Evolutionary conservation across 2,888 invertebrate genomes (phyloP).

Genomic region (Scaptomyza parva): DNA sequence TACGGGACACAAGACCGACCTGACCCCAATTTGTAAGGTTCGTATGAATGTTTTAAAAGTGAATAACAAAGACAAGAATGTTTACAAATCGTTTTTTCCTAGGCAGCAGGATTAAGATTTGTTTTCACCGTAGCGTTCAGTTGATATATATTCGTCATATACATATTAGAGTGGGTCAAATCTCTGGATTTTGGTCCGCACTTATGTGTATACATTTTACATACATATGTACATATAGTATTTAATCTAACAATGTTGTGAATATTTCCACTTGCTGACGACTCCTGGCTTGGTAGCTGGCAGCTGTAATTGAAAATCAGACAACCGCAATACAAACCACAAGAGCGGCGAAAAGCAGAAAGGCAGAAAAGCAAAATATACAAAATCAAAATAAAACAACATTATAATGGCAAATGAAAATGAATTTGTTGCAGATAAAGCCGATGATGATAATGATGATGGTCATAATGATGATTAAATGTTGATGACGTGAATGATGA

Average conservation of each 20-base stretch:
- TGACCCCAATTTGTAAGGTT: no score
- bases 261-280: neutral
- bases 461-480: constrained; percentile 45
- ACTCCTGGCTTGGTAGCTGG: constrained; percentile 21
- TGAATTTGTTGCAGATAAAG: constrained; percentile 37
- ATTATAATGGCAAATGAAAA: constrained; percentile 32
- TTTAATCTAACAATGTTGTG: neutral
- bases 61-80: no score
- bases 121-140: no score
- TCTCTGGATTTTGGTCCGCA: no score
- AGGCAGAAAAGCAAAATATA: no score
- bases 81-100: no score
- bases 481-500: constrained; percentile 49
- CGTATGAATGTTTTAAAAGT: no score
- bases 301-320: constrained; percentile 57
- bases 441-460: constrained; percentile 2
- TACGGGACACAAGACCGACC: no score
- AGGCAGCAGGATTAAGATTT: no score
- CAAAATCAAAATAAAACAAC: neutral
- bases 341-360: constrained; percentile 12
- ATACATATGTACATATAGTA: neutral
- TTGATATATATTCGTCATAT: no score
- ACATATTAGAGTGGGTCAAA: no score
- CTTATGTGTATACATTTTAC: no score
- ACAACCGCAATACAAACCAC: constrained; percentile 44